Evolutionary conservation across 2,113 vertebrate species (phyloP), one percentile per base, ranked within the genome.

Genomic region (Daphoenositta chrysoptera): DNA sequence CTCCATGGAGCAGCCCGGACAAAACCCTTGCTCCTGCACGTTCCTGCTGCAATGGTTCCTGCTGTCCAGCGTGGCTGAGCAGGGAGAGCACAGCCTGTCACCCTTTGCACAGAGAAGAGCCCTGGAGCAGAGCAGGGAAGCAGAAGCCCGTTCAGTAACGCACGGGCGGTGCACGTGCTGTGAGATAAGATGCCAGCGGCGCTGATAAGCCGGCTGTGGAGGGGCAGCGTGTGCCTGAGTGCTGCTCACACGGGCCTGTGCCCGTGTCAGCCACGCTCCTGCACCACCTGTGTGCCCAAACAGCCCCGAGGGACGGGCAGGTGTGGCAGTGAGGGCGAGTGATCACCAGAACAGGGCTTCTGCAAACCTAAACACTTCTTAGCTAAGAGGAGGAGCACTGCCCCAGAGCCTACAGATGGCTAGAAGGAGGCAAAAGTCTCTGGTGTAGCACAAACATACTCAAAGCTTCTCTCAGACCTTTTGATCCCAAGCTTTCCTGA

Each of bases 401-500:
- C 13, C 17, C 21, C 33, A 7, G 40, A 75, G n/a, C 50, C 37
- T 48, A 7, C 24, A 48, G 33, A 31, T 39, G 30, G 22, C 31
- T 24, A 2, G 3, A 54, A 26, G 26, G 61, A 28, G 39, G 21
- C 23, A 39, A 78, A 72, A 78, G 23, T 28, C 53, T 13, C 71
- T 24, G 24, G 13, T 0, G 1, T 1, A 69, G 31, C 51, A 30
- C 6, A 3, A 1, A 19, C 1, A 0, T 10, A 15, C 30, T 45
- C 48, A 50, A 37, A 22, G 54, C 28, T 87, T 26, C 57, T 51
- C 57, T 70, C 63, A n/a, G 35, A n/a, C 21, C 58, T 50, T 39
- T 24, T 3, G 5, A 23, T 3, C 33, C 15, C n/a, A 30, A 21
- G 33, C 33, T 70, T 58, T 56, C 71, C 60, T 22, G 17, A 73